Base-by-base conservation (phyloP, 2,113 vertebrate species). In the Raja brachyura region DNA sequence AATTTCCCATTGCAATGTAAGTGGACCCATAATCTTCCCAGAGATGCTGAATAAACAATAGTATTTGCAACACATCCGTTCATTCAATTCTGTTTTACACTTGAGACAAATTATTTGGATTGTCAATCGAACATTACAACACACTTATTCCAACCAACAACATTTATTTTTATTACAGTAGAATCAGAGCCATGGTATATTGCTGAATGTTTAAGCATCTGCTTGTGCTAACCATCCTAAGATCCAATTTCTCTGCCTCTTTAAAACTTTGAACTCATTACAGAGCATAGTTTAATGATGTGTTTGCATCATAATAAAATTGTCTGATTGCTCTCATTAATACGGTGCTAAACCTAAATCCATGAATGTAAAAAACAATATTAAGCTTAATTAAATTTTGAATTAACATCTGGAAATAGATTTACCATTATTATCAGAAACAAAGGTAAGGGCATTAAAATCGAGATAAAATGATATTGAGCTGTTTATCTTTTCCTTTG, bases 321-420 rank as follows among this genome's bases (percentile, higher is more conserved):
- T 68, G 63, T 90, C 63, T 20, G n/a, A 90, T 90, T 68, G 6
- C 86, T 66, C 61, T 90, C 61, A 90, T 39, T 66, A 90, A 66
- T 33, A n/a, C 33, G n/a, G 28, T 33, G 14, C n/a, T 33, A 66
- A 90, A 79, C 31, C 33, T 31, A 79, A 79, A 90, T 66, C 61
- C 7, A 5, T 20, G 33, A 90, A 20, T 33, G 16, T 59, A 63
- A 68, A 1, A 90, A 90, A 66, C 59, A 68, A 90, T 33, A 56
- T n/a, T 61, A 59, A 90, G 33, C n/a, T 68, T 28, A 90, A 33
- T 66, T 14, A 66, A 63, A 90, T 16, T 31, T 28, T 31, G 16
- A 66, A 20, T 88, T 90, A 90, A 90, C 33, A 20, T 33, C 5
- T 90, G 16, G 61, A 48, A 48, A 3, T 48, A 48, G 39, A 48